Percentiles rank a stretch among this genome's conserved stretches.
Evolutionary conservation across 2,797 vertebrate species (phyloP).

Genomic region (Pangasius djambal): DNA sequence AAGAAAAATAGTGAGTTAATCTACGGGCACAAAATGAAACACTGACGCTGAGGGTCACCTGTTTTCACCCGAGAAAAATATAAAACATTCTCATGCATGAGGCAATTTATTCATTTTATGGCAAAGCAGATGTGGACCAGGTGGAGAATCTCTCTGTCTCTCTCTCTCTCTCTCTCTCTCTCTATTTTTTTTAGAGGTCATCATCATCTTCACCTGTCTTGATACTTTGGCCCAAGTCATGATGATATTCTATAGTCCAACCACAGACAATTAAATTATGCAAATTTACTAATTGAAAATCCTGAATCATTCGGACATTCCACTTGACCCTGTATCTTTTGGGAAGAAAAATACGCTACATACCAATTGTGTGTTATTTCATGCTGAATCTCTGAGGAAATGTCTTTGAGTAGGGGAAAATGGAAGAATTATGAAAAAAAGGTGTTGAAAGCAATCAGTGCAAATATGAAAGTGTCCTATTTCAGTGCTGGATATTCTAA

Average conservation of each 20-base stretch:
- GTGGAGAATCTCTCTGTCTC: slow-evolving; percentile 64
- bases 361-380: slow-evolving; percentile 33
- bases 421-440: slow-evolving; percentile 16
- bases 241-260: slow-evolving; percentile 56
- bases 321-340: slow-evolving; percentile 54
- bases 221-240: slow-evolving; percentile 48
- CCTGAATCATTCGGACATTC: slow-evolving; percentile 51
- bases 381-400: slow-evolving; percentile 38
- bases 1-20: slow-evolving; percentile 52
- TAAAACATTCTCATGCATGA: slow-evolving; percentile 78
- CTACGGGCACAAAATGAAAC: slow-evolving; percentile 54
- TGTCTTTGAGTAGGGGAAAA: slow-evolving; percentile 34
- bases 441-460: slow-evolving; percentile 33
- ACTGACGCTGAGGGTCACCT: slow-evolving; percentile 64
- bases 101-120: slow-evolving; percentile 58
- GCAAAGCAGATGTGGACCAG: slow-evolving; percentile 71
- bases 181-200: slow-evolving; percentile 51
- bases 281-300: slow-evolving; percentile 64
- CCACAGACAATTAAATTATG: slow-evolving; percentile 62
- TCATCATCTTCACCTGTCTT: slow-evolving; percentile 52
- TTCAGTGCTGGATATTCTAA: slow-evolving; percentile 26
- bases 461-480: slow-evolving; percentile 27
- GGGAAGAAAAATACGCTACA: slow-evolving; percentile 37
- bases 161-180: slow-evolving; percentile 35
- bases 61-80: slow-evolving; percentile 69